phyloP scores from a whole-genome alignment of 2,797 vertebrate genomes.

The Brachyalestes nurse region DNA sequence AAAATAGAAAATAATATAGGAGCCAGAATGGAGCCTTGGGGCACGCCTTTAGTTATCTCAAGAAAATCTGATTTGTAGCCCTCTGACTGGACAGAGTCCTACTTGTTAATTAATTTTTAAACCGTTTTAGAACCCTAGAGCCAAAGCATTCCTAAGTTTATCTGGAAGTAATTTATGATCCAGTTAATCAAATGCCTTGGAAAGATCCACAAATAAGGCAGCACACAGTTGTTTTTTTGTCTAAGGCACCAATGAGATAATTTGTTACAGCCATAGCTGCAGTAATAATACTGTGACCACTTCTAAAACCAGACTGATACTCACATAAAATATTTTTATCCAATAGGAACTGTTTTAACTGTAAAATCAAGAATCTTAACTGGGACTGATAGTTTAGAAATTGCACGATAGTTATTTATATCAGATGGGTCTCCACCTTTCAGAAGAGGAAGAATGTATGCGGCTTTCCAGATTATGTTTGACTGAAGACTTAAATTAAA shows the following conservation, averaged over 20 bases:
- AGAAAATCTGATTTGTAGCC: slow-evolving; percentile 5
- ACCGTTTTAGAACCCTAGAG: not conserved
- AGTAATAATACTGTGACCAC: not conserved
- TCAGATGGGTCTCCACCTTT: not conserved
- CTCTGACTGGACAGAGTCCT: not conserved
- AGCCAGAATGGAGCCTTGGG: not conserved
- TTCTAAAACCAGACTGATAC: not conserved
- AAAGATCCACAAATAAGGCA: not conserved
- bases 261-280: not conserved
- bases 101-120: slow-evolving; percentile 18
- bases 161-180: not conserved
- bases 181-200: not conserved
- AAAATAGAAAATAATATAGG: slow-evolving; percentile 6
- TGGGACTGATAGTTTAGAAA: not conserved
- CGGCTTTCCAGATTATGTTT: too few relatives aligned
- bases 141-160: not conserved
- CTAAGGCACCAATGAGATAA: slow-evolving; percentile 1
- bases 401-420: not conserved
- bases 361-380: not conserved
- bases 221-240: not conserved
- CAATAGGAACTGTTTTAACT: slow-evolving; percentile 7
- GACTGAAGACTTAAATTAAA: too few relatives aligned
- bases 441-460: too few relatives aligned
- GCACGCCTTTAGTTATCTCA: slow-evolving; percentile 6
- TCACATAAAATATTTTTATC: not conserved